A percentile compares a stretch with the other conserved stretches of the same genome.
These are phyloP conservation scores for Tarsius wallacei DNA, from an alignment of 2,797 vertebrate species.

Conservation along the genomic window DNA sequence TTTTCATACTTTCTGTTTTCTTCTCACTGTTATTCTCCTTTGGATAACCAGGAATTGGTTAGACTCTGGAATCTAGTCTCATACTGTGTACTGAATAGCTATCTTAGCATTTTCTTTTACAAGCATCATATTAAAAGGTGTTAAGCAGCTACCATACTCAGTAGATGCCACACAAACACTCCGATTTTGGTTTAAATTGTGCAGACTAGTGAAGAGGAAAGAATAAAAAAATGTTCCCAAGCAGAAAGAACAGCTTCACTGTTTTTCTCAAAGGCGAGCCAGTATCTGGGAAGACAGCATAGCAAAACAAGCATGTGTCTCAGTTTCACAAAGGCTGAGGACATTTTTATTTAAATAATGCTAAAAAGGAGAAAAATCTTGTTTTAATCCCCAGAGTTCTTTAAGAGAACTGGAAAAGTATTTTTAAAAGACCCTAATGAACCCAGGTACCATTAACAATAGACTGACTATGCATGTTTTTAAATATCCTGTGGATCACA, in stretches of 20 bases:
- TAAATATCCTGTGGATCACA: background rate
- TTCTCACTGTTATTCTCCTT: background rate
- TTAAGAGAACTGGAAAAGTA: conserved; percentile 19
- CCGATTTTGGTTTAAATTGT: background rate
- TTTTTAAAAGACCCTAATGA: background rate
- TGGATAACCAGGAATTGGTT: background rate
- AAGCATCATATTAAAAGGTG: background rate
- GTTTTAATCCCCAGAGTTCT: background rate
- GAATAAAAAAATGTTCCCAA: background rate
- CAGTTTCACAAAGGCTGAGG: background rate
- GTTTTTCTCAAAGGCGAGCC: background rate
- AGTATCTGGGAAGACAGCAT: background rate
- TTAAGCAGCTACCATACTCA: background rate
- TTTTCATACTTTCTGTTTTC: background rate
- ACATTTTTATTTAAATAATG: background rate
- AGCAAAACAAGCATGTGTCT: background rate
- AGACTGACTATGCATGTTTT: background rate
- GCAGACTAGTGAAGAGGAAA: conserved; percentile 5
- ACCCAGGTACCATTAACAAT: background rate
- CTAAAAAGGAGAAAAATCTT: background rate
- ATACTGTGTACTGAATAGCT: background rate
- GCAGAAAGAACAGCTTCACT: background rate
- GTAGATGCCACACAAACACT: background rate
- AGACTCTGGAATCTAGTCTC: background rate
- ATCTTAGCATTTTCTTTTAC: background rate